Evolutionary conservation across 2,797 vertebrate species (phyloP), one percentile per base, ranked within the genome.

Genomic region (Tiaroga cobitis): DNA sequence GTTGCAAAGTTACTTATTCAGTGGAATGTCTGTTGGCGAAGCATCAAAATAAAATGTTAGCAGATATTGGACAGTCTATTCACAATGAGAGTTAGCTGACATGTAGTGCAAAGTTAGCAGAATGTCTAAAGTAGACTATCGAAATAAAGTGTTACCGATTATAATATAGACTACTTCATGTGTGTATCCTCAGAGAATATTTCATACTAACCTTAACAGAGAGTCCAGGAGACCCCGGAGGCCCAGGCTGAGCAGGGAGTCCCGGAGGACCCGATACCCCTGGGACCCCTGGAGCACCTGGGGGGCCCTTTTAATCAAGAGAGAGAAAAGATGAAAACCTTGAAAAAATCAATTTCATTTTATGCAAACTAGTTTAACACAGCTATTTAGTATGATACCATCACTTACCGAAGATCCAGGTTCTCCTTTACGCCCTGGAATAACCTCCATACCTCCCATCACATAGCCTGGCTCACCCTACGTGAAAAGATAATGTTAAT

Each of bases 381-480:
- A 75, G 34, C n/a, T 41, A n/a, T 63, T 3, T 4, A 41, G 24
- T 34, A 54, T 4, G 21, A 68, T 16, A 37, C 8, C 16, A 73
- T 8, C 10, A 74, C 96, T 95, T 87, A 98, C 97, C 16, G 96
- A 92, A 2, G 94, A 93, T 8, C 97, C 97, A 2, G 97, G 97
- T 84, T 97, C 96, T 82, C 96, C 97, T 88, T 96, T 96, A 87
- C 86, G 90, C 10, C 97, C 96, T 0, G 96, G 95, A 88, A 95
- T 93, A 72, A 95, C 90, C 43, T 97, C 96, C 3, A 94, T 87
- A 24, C 95, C 95, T 80, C 95, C 95, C 8, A 97, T 92, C 0
- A 96, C 94, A 5, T 97, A 98, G 18, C 97, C 97, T 2, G 97
- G 96, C 56, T 97, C 96, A 2, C 97, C 97, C 97, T 98, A 73